These are phyloP conservation scores for Muscicapa adusta DNA, from an alignment of 2,113 vertebrate species.

Conservation along the genomic window DNA sequence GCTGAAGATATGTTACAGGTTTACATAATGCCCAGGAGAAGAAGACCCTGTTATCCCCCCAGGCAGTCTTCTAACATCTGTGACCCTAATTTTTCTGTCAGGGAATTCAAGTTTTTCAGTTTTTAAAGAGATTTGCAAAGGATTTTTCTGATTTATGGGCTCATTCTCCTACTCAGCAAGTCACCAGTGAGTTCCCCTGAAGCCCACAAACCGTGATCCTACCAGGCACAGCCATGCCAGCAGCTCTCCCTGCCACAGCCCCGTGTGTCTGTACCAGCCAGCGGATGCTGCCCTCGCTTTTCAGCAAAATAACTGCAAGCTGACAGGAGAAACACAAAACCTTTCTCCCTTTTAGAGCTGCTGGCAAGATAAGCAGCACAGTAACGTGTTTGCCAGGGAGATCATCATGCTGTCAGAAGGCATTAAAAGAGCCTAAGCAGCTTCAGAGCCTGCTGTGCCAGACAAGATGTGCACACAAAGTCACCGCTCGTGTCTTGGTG, in stretches of 20 bases:
- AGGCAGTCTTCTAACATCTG: not conserved
- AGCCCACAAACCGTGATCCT: not conserved
- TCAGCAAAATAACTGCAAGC: not conserved
- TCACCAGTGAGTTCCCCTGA: not conserved
- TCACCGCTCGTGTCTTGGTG: fast-evolving
- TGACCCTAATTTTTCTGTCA: not conserved
- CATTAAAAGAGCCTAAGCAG: not conserved
- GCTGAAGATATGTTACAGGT: not conserved
- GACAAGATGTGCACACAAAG: not conserved
- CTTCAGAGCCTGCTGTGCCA: not conserved
- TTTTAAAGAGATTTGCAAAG: not conserved
- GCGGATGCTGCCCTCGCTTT: fast-evolving
- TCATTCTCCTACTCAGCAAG: not conserved
- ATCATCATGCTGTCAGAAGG: not conserved
- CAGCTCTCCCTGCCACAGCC: not conserved
- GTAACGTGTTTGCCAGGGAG: not conserved
- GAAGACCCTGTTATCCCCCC: not conserved
- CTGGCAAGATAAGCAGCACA: not conserved
- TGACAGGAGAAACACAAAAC: not conserved
- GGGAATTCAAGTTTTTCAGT: not conserved
- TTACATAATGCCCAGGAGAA: not conserved
- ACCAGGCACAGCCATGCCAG: not conserved
- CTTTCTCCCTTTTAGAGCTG: not conserved
- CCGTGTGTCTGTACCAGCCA: fast-evolving
- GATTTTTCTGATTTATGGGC: not conserved